Percentiles rank a stretch among this genome's conserved stretches.
phyloP scores from a whole-genome alignment of 2,888 invertebrate genomes.

The Ashinkailepas kermadecensis region DNA sequence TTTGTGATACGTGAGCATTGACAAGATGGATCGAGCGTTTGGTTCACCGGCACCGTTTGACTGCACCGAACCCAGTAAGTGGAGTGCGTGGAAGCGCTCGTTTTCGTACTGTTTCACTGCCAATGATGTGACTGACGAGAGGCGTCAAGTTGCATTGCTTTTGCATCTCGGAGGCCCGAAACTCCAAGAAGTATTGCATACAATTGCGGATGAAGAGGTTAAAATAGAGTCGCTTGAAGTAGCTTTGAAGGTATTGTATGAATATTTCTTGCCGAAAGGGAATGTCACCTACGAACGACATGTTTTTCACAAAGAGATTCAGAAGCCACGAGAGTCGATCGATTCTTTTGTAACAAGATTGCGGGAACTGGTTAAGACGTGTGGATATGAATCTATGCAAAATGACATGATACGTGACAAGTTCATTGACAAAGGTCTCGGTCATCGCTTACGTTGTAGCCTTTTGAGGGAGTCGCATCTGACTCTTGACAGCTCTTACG shows the following conservation, averaged over 20 bases:
- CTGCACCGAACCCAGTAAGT: not conserved
- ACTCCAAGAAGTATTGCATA: not conserved
- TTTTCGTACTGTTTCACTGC: not conserved
- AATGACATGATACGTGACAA: not conserved
- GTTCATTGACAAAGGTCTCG: not conserved
- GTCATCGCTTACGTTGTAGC: not conserved
- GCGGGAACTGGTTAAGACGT: not conserved
- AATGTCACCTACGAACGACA: not conserved
- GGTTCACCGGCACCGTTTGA: not conserved
- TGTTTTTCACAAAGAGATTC: not conserved
- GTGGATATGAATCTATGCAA: not conserved
- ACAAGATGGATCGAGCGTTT: not conserved
- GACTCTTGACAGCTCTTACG: not conserved
- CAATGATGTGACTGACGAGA: not conserved
- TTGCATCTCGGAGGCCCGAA: not conserved
- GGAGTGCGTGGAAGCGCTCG: not conserved
- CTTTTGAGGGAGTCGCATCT: not conserved
- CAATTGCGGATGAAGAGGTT: not conserved
- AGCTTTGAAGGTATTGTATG: not conserved
- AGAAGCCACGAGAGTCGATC: not conserved
- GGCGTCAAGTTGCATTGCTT: not conserved
- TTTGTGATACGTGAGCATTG: too few relatives aligned
- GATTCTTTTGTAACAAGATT: not conserved
- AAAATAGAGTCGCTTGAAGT: not conserved
- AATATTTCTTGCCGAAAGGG: not conserved